Base-by-base conservation (phyloP, 2,888 invertebrate species). In the Apantesis nais region DNA sequence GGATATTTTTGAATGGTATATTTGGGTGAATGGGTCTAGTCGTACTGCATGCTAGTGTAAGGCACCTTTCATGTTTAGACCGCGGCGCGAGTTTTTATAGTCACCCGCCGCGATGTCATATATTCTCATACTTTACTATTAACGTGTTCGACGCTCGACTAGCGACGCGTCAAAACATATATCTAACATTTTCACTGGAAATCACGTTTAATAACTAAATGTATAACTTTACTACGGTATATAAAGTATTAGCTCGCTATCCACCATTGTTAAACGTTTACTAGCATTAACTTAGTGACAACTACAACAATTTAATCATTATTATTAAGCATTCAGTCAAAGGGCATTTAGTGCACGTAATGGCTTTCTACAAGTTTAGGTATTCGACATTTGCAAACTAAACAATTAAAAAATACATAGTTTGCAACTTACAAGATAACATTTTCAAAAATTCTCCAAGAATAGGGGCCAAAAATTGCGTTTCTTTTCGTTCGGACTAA, bases 1-100 rank as follows among this genome's bases (percentile, higher is more conserved):
- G 90, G 89, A 80, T 78, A 82, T 76, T 85, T 85, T 75, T 85
- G 86, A 81, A 76, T 82, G 85, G 78, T 81, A 78, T 81, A 83
- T 78, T 79, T 76, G 77, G 74, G 80, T 80, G 82, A 67, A 83
- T 79, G 84, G 83, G 67, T 69, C 78, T 80, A 84, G 75, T 72
- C 68, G 71, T 83, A 83, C 73, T 83, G 83, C 84, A 82, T 83
- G 79, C 69, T 84, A 83, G 76, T 64, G 65, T 84, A 79, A 79
- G 74, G 62, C 72, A 75, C 74, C 73, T 70, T 74, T 69, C 61
- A 68, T 64, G 72, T 62, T 65, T 62, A 67, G 62, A 58, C 52
- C 64, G 72, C 70, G 52, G 66, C 55, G 66, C 73, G 73, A 71
- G 62, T 71, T 72, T 55, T 25, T 64, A 34, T 71, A 73, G 67